A percentile compares a stretch with the other conserved stretches of the same genome.
phyloP scores from a whole-genome alignment of 2,888 invertebrate genomes.

The Torymus tubicola region DNA sequence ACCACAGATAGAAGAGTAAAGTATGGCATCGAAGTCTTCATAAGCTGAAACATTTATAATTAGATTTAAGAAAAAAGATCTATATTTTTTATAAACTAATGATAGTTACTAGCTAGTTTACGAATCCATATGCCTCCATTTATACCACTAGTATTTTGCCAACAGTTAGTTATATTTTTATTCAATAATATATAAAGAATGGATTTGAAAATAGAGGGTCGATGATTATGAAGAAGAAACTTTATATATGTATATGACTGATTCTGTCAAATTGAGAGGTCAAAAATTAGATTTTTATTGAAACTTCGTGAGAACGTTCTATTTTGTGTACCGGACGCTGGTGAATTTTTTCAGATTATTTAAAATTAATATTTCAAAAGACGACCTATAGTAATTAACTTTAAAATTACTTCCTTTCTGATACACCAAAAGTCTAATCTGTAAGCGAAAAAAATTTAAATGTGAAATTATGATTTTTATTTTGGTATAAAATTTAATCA shows the following conservation, averaged over 20 bases:
- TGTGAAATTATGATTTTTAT: no score
- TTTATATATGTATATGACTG: neutral
- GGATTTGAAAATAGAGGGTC: neutral
- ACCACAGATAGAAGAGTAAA: no score
- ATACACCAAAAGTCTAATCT: no score
- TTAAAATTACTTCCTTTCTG: neutral
- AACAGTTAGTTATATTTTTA: slow-evolving; percentile 6
- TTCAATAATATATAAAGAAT: neutral
- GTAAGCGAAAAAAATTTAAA: no score
- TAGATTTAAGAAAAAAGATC: no score
- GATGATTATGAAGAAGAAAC: neutral
- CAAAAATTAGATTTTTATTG: neutral
- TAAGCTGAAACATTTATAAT: no score
- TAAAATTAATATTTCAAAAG: neutral
- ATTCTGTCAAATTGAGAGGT: no score
- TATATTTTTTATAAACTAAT: no score
- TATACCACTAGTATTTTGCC: slow-evolving; percentile 21
- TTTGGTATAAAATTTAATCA: no score
- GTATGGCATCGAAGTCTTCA: no score
- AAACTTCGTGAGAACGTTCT: neutral
- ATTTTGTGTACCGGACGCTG: neutral
- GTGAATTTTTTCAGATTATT: neutral
- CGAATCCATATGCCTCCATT: slow-evolving; percentile 6
- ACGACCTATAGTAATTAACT: neutral
- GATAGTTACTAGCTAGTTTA: neutral